Evolutionary conservation across 1,140 invertebrate species (phyloP), one percentile per base, ranked within the genome.

Genomic region (Lanistes nyassanus): DNA sequence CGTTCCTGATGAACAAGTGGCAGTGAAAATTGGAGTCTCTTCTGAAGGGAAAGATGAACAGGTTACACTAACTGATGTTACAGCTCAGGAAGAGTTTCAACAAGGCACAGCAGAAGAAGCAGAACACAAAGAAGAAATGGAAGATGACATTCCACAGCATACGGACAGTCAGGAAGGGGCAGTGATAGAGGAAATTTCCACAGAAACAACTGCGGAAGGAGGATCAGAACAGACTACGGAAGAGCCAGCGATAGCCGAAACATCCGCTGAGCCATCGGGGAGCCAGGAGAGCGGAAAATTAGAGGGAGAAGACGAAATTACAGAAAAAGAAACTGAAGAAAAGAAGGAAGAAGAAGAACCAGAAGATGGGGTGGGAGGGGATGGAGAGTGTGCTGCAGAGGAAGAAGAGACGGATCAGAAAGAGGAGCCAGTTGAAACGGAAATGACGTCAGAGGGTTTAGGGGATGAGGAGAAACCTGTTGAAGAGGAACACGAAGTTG

Each of bases 181-280:
- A 26, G 23, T 9, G n/a, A 13, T 31, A 9, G 23, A 26, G 29
- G 68, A 55, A 5, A 37, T 3, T 37, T 11, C 36, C 16, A 23
- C 34, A 51, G 39, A 51, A n/a, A 1, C 7, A 23, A n/a, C 5
- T 51, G 42, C 29, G 47, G 42, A 26, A n/a, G 67, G 66, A 62
- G 55, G n/a, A 68, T 16, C n/a, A 71, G 69, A 66, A 42, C 9
- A 42, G 31, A 58, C 58, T 56, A 39, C 29, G 26, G 47, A 64
- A 23, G 70, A 68, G 36, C 53, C 62, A 58, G 47, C 34, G 37
- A 9, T 65, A 55, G 64, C 71, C 16, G 68, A n/a, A n/a, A 51
- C 34, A 23, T n/a, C n/a, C n/a, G 26, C 62, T 58, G 62, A 39
- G 26, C 39, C 5, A 42, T 13, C 5, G 13, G 39, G 60, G 62